Base-by-base conservation (phyloP, 2,888 invertebrate genomes). In the Acanthosepion lycidas region DNA sequence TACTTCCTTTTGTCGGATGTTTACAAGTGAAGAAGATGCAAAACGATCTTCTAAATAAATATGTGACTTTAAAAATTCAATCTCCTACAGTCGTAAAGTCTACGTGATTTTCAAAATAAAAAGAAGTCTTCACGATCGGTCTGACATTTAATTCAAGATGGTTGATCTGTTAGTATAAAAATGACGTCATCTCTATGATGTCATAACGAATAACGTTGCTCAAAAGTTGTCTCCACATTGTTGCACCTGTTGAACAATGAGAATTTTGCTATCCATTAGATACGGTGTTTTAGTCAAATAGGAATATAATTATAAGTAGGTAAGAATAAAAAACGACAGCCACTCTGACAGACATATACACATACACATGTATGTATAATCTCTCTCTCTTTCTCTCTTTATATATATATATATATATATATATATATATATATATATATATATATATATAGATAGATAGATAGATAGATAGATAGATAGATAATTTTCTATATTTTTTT, bases 301-400 rank as follows among this genome's bases (percentile, higher is more conserved):
- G 51, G 51, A 51, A 51, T 51, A 51, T 51, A 51, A 9, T 12
- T 51, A 6, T 12, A 9, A 12, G 59, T 23, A 59, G 59, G 5
- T 59, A 59, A 6, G 18, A 23, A 59, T 59, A 23, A 59, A 1
- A 59, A 59, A 59, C 53, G 42, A 18, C n/a, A 12, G 23, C 18
- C n/a, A 59, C 28, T 23, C 28, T 23, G 42, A 42, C 26, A n/a
- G 18, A 94, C n/a, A 94, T 91, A 91, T 91, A n/a, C n/a, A 91
- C 42, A 91, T 91, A 91, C 33, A 91, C 33, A 91, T 91, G 33
- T 91, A 91, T 91, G 33, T 42, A 91, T 91, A 91, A 42, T 91
- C 42, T 91, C n/a, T 91, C n/a, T 91, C n/a, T 91, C n/a, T 9
- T 5, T 91, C n/a, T n/a, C n/a, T n/a, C n/a, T n/a, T n/a, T n/a